Conservation (phyloP, 2,113 vertebrate species). For the Megaceryle maxima region DNA sequence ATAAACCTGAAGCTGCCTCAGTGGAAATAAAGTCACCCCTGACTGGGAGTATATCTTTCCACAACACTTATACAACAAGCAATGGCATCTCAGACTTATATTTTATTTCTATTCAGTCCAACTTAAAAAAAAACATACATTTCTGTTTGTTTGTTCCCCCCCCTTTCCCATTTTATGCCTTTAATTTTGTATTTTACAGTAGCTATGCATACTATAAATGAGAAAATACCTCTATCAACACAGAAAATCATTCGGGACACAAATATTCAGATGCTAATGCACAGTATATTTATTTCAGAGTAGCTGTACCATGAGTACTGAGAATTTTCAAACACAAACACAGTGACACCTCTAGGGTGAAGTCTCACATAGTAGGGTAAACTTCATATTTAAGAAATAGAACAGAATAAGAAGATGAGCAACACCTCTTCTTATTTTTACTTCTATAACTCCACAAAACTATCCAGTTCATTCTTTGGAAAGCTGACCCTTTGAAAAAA, state of each 20-base stretch:
- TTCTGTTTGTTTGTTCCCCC: neutral
- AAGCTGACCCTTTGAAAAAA: neutral
- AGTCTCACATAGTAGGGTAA: neutral
- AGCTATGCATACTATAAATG: neutral
- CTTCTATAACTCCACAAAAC: neutral
- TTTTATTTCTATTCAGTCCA: neutral
- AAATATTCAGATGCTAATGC: neutral
- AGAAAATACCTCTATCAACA: neutral
- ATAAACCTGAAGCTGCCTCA: neutral
- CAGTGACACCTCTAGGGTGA: neutral
- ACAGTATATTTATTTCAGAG: neutral
- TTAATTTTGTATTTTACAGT: neutral
- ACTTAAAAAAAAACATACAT: neutral
- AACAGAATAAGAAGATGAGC: neutral
- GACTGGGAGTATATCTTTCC: neutral
- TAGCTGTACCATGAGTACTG: neutral
- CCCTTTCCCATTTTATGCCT: neutral
- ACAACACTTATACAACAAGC: neutral
- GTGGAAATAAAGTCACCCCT: neutral
- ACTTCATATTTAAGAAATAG: neutral
- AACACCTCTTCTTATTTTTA: neutral
- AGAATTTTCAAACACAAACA: neutral
- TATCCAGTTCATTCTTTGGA: neutral
- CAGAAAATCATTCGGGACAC: neutral
- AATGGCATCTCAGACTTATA: neutral